A percentile compares a stretch with the other conserved stretches of the same genome.
Conservation (phyloP, 2,888 invertebrate genomes). For the Poecilus cupreus region DNA sequence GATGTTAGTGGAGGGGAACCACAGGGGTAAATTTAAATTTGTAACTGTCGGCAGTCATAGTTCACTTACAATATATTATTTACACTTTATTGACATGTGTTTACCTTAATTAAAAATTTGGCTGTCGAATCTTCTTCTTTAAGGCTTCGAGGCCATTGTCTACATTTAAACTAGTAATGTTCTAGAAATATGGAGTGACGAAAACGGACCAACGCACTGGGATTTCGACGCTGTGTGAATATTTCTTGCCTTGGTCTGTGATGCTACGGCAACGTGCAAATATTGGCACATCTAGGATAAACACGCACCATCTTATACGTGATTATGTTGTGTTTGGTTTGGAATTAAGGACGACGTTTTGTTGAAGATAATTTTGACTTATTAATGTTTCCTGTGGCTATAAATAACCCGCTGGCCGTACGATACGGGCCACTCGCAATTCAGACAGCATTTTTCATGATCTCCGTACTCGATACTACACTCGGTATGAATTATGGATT, state of each 20-base stretch:
- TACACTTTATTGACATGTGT: too few species aligned
- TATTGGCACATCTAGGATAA: conserved; percentile 42
- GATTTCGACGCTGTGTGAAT: neutral
- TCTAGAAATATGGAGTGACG: too few species aligned
- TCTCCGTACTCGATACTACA: neutral
- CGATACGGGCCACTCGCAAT: conserved; percentile 1
- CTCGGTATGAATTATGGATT: neutral
- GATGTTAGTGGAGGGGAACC: too few species aligned
- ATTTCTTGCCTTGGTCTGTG: neutral
- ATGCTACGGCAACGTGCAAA: conserved; percentile 35
- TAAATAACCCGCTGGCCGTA: conserved; percentile 24
- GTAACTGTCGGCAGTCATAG: too few species aligned
- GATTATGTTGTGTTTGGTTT: conserved; percentile 41
- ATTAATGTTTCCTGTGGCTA: conserved; percentile 49
- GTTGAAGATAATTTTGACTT: conserved; percentile 47
- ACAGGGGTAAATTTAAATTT: too few species aligned
- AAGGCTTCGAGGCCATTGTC: too few species aligned
- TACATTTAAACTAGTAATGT: too few species aligned
- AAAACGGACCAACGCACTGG: too few species aligned
- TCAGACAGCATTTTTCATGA: conserved; percentile 5
- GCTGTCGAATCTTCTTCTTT: too few species aligned
- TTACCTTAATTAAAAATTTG: too few species aligned
- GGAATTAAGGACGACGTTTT: conserved; percentile 44
- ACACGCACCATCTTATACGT: conserved; percentile 36
- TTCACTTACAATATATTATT: too few species aligned